A percentile compares a stretch with the other conserved stretches of the same genome.
These are phyloP conservation scores for Sphaeridia pumilis DNA, from an alignment of 2,888 invertebrate genomes.

Conservation along the genomic window DNA sequence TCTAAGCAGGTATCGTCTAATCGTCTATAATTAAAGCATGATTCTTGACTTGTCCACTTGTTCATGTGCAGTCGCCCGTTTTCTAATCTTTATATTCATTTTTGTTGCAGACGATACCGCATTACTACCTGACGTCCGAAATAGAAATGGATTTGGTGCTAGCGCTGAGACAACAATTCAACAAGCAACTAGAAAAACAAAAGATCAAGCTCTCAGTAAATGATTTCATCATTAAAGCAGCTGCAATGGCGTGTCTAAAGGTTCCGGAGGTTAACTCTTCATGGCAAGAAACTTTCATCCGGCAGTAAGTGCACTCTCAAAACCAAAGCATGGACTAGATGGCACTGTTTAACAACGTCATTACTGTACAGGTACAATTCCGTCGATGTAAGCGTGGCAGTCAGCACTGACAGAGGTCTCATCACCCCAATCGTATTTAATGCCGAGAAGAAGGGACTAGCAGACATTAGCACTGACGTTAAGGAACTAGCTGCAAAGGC, in stretches of 20 bases:
- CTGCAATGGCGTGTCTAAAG: constrained; percentile 73
- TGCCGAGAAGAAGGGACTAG: constrained; percentile 79
- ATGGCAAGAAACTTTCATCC: constrained; percentile 85
- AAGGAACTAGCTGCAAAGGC: constrained; percentile 74
- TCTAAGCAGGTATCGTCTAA: constrained; percentile 67
- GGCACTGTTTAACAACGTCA: neutral
- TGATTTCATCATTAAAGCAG: constrained; percentile 90
- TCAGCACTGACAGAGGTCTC: constrained; percentile 84
- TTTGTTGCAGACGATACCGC: constrained; percentile 73
- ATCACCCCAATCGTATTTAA: constrained; percentile 93
- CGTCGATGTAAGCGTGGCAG: constrained; percentile 94
- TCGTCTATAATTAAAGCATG: too few species aligned
- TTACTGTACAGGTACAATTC: constrained; percentile 54
- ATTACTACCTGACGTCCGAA: constrained; percentile 86
- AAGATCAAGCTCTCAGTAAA: constrained; percentile 83
- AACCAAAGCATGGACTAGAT: too few species aligned
- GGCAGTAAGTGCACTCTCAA: constrained; percentile 88
- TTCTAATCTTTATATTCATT: too few species aligned
- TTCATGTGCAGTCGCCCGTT: too few species aligned
- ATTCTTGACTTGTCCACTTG: too few species aligned
- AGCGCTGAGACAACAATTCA: constrained; percentile 61
- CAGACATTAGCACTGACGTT: constrained; percentile 67
- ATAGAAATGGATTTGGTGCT: constrained; percentile 65
- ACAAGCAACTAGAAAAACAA: constrained; percentile 64
- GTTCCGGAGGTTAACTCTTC: constrained; percentile 89